These are phyloP conservation scores for Flexamia atlantica DNA, from an alignment of 2,888 invertebrate genomes.

Conservation along the genomic window DNA sequence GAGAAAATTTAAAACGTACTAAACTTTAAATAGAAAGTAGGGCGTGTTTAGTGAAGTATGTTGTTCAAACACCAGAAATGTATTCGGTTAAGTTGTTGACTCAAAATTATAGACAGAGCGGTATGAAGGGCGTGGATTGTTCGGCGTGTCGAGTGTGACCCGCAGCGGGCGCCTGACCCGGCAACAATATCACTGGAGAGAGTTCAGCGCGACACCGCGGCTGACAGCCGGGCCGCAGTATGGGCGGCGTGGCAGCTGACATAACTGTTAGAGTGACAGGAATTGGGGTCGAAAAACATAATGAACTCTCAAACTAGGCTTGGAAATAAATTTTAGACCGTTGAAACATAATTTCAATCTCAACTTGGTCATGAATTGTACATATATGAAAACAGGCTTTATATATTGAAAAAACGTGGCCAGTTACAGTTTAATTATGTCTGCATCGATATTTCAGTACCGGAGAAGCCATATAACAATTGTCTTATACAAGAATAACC, in stretches of 20 bases:
- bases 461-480: too few relatives aligned
- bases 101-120: neutral
- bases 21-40: neutral
- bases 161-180: slow-evolving; percentile 7
- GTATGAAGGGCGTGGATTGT: neutral
- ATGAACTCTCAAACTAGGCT: too few relatives aligned
- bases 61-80: neutral
- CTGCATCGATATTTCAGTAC: too few relatives aligned
- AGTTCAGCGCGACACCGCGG: neutral
- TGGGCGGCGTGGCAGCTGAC: neutral
- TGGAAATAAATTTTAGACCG: too few relatives aligned
- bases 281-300: too few relatives aligned
- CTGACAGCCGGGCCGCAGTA: neutral
- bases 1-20: too few relatives aligned
- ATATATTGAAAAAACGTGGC: too few relatives aligned
- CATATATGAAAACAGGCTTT: too few relatives aligned
- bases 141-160: neutral
- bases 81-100: neutral
- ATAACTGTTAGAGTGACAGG: neutral
- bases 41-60: neutral
- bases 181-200: neutral
- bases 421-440: too few relatives aligned
- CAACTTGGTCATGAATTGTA: too few relatives aligned
- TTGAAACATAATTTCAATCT: too few relatives aligned
- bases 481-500: too few relatives aligned